Conservation (phyloP, 2,888 invertebrate species). For the Agonopterix subpropinquella region DNA sequence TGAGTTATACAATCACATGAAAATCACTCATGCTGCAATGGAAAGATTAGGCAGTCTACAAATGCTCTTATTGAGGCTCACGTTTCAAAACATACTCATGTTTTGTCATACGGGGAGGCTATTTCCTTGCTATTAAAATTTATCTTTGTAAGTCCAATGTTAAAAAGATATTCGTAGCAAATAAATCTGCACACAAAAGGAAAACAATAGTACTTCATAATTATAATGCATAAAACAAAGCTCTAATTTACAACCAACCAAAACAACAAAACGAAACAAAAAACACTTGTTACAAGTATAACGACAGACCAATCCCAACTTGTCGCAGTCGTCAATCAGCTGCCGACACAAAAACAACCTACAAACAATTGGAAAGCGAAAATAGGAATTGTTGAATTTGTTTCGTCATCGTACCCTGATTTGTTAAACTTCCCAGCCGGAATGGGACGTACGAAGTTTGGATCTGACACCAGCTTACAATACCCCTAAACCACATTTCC, state of each 20-base stretch:
- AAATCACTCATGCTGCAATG: too few species aligned
- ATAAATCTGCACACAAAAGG: too few species aligned
- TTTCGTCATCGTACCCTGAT: conserved; percentile 33
- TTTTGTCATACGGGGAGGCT: too few species aligned
- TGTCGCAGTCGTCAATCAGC: conserved; percentile 34
- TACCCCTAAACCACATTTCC: not conserved
- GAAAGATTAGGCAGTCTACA: too few species aligned
- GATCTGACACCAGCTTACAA: conserved; percentile 7
- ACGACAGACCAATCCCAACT: conserved; percentile 29
- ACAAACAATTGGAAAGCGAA: conserved; percentile 37
- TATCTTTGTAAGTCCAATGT: too few species aligned
- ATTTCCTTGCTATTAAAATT: too few species aligned
- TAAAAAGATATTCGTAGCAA: too few species aligned
- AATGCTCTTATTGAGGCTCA: too few species aligned
- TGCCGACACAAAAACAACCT: conserved; percentile 26
- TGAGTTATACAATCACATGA: too few species aligned
- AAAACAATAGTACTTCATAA: not conserved
- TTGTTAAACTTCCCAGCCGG: conserved; percentile 26
- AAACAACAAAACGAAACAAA: not conserved
- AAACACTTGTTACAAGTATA: conserved; percentile 27
- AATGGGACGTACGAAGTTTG: conserved; percentile 22
- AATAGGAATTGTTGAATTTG: conserved; percentile 38
- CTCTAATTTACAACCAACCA: too few species aligned
- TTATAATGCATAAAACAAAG: too few species aligned
- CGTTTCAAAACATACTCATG: too few species aligned